Conservation (phyloP, 2,888 invertebrate species). For the Xanthostigma xanthostigma region DNA sequence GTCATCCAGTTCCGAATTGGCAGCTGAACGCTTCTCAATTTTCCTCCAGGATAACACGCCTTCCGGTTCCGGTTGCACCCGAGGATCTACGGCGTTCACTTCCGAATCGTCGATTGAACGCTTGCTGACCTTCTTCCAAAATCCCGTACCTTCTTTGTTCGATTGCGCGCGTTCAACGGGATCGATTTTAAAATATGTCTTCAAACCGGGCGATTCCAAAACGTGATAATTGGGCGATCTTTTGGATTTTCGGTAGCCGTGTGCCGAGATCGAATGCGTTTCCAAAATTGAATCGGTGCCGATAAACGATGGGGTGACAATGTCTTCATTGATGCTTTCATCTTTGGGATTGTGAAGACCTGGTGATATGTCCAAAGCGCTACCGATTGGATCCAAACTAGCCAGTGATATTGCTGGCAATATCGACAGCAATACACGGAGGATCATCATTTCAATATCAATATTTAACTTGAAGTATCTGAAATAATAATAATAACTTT, state of each 20-base stretch:
- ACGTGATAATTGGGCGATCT: constrained; percentile 16
- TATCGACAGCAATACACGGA: too few species aligned
- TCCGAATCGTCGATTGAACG: background rate
- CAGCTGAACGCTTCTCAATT: background rate
- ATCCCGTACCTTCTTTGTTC: too few species aligned
- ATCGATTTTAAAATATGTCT: constrained; percentile 13
- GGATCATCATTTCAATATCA: too few species aligned
- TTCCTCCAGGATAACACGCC: background rate
- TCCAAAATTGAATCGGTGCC: background rate
- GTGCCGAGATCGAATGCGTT: background rate
- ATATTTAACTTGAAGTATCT: too few species aligned
- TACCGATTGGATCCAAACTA: too few species aligned
- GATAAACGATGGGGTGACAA: background rate
- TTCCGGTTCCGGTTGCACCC: too few species aligned
- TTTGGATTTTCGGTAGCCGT: constrained; percentile 20
- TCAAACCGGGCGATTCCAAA: constrained; percentile 14
- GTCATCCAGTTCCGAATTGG: background rate
- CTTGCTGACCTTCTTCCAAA: background rate
- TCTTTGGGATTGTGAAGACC: too few species aligned
- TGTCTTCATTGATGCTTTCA: too few species aligned
- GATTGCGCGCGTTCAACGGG: too few species aligned
- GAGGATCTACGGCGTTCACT: background rate
- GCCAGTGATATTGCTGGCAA: too few species aligned
- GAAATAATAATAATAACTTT: too few species aligned
- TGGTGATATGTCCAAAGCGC: too few species aligned